Base-by-base conservation (phyloP, 1,140 invertebrate species). In the Drosophila pachea region DNA sequence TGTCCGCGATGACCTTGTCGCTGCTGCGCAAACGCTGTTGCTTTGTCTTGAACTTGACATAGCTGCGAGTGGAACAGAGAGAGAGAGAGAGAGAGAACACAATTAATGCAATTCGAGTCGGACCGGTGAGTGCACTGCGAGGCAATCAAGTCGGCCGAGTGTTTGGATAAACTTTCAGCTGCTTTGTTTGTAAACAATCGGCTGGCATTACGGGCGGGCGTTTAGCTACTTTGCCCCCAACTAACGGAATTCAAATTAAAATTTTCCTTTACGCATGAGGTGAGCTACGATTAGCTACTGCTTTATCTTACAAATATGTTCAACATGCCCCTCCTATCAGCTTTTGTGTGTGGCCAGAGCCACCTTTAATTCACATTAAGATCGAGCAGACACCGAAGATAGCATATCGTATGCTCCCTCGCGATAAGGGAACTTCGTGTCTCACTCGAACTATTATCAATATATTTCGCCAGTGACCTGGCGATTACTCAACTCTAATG, bases 21-120 rank as follows among this genome's bases (percentile, higher is more conserved):
- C 81, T 88, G 63, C 86, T 87, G 31, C 87, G 76, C 33, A 89
- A 43, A 40, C 87, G 86, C 49, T 83, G 83, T 59, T 89, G 87
- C 43, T 81, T 86, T 14, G 82, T 88, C 76, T 89, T 89, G 74
- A 89, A 89, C 75, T 88, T 89, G 47, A 88, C 84, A 66, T 89
- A 89, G 68, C 87, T 89, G 6, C 5, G 11, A 47, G 65, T 22
- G 73, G 49, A 12, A 74, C 14, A 68, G 16, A 49, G 9, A 68
- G 32, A 45, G n/a, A 2, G n/a, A 36, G 11, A 2, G 11, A 11
- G 45, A 7, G 32, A 42, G 29, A 29, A 12, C 29, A 16, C 40
- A 42, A 31, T 63, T 55, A 54, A 22, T 63, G 40, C 47, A 42
- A 43, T 40, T 36, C 14, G 5, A 43, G 12, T 35, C 38, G 1